Conservation (phyloP, 2,113 vertebrate species). For the Aleadryas rufinucha region DNA sequence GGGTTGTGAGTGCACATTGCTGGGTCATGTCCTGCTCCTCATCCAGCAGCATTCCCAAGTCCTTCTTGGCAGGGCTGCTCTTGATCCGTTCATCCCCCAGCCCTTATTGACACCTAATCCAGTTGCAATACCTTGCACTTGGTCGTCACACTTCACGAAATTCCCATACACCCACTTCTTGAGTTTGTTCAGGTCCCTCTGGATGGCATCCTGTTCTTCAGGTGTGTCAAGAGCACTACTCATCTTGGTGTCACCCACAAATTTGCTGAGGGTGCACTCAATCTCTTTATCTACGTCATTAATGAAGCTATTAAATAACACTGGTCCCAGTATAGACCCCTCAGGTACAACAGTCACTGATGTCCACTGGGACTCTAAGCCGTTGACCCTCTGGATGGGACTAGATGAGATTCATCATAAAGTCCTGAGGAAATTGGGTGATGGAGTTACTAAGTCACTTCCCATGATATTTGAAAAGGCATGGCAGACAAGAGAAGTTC, state of each 20-base stretch:
- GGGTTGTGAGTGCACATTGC: accelerated
- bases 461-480: not conserved
- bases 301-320: not conserved
- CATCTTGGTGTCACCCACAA: not conserved
- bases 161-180: not conserved
- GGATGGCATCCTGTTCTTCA: not conserved
- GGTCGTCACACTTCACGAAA: too few species aligned
- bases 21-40: not conserved
- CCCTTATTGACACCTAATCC: accelerated
- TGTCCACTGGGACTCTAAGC: not conserved
- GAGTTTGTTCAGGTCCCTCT: not conserved
- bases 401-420: not conserved
- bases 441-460: not conserved
- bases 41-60: not conserved
- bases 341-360: not conserved
- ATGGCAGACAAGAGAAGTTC: not conserved
- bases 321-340: not conserved
- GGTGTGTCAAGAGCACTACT: not conserved
- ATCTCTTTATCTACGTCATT: not conserved
- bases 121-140: not conserved
- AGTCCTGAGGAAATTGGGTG: not conserved
- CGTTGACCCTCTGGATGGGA: not conserved
- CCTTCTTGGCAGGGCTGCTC: not conserved
- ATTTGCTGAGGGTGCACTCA: not conserved
- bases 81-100: accelerated